phyloP scores from a whole-genome alignment of 2,113 vertebrate genomes.

The Calidris pugnax region DNA sequence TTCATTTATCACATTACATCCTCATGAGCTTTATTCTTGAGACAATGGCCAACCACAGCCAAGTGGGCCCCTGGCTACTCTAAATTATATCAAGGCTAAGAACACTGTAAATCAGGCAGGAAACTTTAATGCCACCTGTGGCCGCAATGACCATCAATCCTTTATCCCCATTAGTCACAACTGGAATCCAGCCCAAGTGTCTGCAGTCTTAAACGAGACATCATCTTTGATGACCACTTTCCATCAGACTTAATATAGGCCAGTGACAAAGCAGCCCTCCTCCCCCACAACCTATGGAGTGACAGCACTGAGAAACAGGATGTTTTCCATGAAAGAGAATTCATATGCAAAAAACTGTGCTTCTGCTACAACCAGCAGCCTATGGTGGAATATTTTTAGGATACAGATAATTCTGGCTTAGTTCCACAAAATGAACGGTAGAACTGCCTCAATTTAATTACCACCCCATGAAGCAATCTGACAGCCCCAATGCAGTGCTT shows the following conservation, averaged over 20 bases:
- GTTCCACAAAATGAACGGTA: constrained; percentile 60
- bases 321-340: constrained; percentile 16
- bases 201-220: not conserved
- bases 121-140: constrained; percentile 1
- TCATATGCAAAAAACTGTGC: constrained; percentile 15
- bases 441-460: constrained; percentile 74
- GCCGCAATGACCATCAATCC: not conserved
- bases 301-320: not conserved
- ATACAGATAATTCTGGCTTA: constrained; percentile 61
- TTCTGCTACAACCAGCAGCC: not conserved
- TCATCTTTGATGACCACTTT: not conserved
- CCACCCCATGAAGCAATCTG: constrained; percentile 64
- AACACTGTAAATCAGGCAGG: not conserved
- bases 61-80: not conserved
- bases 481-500: constrained; percentile 67
- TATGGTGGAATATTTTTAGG: constrained; percentile 60
- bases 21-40: not conserved
- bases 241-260: not conserved
- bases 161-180: not conserved
- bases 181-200: not conserved
- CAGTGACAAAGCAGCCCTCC: not conserved
- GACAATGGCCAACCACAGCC: not conserved
- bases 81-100: not conserved
- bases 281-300: not conserved
- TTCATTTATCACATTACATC: not conserved